Conservation (phyloP, 2,888 invertebrate species). For the Dicycla oo region DNA sequence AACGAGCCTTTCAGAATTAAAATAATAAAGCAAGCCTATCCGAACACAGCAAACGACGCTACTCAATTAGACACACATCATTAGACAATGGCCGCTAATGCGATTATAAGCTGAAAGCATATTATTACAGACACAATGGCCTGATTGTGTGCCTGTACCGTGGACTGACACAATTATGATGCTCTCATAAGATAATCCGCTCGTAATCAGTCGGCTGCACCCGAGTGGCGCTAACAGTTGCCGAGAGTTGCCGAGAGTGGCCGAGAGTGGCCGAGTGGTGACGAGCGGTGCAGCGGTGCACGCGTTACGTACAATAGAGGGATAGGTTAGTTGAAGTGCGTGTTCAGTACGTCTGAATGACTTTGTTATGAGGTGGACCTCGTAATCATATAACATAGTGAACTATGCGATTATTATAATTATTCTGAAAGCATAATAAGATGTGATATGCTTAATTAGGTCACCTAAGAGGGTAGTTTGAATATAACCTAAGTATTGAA, state of each 20-base stretch:
- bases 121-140: conserved; percentile 53
- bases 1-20: background rate
- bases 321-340: conserved; percentile 20
- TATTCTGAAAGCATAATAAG: background rate
- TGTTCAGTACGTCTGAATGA: conserved; percentile 20
- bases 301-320: conserved; percentile 22
- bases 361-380: background rate
- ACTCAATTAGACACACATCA: conserved; percentile 54
- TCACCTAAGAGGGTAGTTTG: background rate
- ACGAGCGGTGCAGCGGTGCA: conserved; percentile 25
- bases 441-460: background rate
- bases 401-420: background rate
- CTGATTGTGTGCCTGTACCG: conserved; percentile 43
- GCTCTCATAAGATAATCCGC: conserved; percentile 60
- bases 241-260: background rate
- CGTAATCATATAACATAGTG: background rate
- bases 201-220: conserved; percentile 54
- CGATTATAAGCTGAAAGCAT: conserved; percentile 57
- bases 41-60: conserved; percentile 26
- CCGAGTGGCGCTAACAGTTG: conserved; percentile 13
- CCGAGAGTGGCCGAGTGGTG: conserved; percentile 21
- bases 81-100: conserved; percentile 52
- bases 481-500: too few relatives aligned
- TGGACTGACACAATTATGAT: conserved; percentile 60
- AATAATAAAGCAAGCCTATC: conserved; percentile 6